A percentile compares a stretch with the other conserved stretches of the same genome.
phyloP scores from a whole-genome alignment of 2,797 vertebrate species.

The Clarias platycephalus region DNA sequence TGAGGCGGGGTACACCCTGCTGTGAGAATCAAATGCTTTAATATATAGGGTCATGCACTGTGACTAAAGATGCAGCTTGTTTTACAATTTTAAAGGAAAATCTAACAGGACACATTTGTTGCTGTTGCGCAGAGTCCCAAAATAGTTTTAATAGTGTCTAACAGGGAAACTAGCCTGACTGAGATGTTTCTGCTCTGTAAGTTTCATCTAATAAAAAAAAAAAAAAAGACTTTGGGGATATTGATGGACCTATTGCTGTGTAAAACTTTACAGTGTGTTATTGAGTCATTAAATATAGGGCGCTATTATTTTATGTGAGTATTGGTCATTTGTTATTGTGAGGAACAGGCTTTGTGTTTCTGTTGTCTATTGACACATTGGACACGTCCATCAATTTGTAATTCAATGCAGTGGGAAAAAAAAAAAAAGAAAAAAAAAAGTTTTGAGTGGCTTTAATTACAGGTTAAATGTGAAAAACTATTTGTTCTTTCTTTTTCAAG shows the following conservation, averaged over 20 bases:
- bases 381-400: background rate
- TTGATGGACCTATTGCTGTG: too few species aligned
- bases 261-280: background rate
- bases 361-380: background rate
- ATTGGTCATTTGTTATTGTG: too few species aligned
- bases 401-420: too few species aligned
- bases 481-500: background rate
- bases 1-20: too few species aligned
- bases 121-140: background rate
- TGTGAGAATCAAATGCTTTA: background rate
- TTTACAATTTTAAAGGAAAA: background rate
- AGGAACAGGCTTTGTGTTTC: too few species aligned
- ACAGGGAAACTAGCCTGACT: background rate
- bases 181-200: background rate
- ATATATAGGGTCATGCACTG: background rate
- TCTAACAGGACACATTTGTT: background rate
- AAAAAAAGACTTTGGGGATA: background rate
- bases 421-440: background rate
- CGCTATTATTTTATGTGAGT: background rate
- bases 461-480: background rate
- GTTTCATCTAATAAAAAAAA: background rate
- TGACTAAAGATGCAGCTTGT: background rate
- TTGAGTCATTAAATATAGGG: background rate
- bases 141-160: background rate
- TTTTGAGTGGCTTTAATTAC: conserved; percentile 2